These are phyloP conservation scores for Coregonus clupeaformis DNA, from an alignment of 2,113 vertebrate genomes.

Conservation along the genomic window DNA sequence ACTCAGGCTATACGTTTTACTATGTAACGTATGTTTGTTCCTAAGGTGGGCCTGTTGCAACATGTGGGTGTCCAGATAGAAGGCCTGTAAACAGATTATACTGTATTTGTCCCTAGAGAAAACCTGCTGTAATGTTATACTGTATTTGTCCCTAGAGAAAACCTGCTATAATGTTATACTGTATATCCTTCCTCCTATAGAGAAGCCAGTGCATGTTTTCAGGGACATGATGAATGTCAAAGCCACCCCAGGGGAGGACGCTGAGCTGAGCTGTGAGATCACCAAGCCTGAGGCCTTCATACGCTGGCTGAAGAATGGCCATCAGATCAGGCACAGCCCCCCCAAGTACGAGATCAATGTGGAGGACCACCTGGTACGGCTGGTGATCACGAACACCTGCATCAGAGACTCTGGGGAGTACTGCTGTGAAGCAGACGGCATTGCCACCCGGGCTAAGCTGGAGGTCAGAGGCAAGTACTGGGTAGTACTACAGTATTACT, in stretches of 20 bases:
- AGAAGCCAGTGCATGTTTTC: slow-evolving; percentile 80
- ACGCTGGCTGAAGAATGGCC: slow-evolving; percentile 88
- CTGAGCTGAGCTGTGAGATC: slow-evolving; percentile 85
- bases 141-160: background rate
- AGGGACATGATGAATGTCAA: slow-evolving; percentile 80
- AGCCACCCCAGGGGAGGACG: slow-evolving; percentile 76
- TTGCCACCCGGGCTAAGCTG: slow-evolving; percentile 79
- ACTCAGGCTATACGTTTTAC: background rate
- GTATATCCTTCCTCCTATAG: slow-evolving; percentile 58
- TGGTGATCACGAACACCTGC: slow-evolving; percentile 75
- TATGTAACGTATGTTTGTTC: background rate
- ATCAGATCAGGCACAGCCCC: slow-evolving; percentile 76
- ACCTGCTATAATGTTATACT: no score
- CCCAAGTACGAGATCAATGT: slow-evolving; percentile 80
- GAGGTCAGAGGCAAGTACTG: slow-evolving; percentile 80
- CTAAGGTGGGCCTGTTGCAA: background rate
- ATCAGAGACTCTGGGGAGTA: slow-evolving; percentile 88
- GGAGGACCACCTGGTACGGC: slow-evolving; percentile 69
- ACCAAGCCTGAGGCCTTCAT: slow-evolving; percentile 76
- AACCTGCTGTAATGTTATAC: background rate
- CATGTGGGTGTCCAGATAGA: background rate
- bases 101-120: background rate
- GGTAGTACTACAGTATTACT: no score
- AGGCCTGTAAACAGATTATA: background rate
- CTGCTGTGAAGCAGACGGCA: slow-evolving; percentile 80